Evolutionary conservation across 1,140 invertebrate genomes (phyloP), one percentile per base, ranked within the genome.

Genomic region (Euura saliciscinereae): DNA sequence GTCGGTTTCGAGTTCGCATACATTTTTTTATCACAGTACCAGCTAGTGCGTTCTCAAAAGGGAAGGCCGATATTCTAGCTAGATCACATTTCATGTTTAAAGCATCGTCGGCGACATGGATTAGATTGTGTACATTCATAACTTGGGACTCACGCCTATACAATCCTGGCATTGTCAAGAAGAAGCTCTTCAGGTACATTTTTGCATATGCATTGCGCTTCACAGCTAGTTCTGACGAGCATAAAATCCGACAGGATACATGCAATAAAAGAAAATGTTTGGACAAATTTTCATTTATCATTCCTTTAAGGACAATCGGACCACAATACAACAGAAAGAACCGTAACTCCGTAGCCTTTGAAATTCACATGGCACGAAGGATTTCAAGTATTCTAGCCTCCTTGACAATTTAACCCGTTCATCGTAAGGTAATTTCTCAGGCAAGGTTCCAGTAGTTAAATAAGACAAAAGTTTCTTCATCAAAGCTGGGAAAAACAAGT

Each of bases 321-420:
- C 73, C 71, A 11, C n/a, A 44, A 45, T 75, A 75, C 10, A 74
- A 68, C 44, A 75, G 44, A 68, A 77, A 69, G 65, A 73, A 72
- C 68, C 76, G 44, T 44, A 64, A 74, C 42, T 78, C 72, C 8
- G 71, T 73, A 8, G 75, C 75, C 64, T 78, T 78, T 77, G 71
- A 65, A 77, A 75, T 67, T 77, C 76, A 8, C 28, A 28, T 44
- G 73, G 73, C 4, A 76, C 68, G 7, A 8, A n/a, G 46, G 46
- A 51, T 51, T n/a, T 51, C 11, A 74, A 68, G n/a, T 43, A 28
- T 65, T 45, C 2, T n/a, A 74, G 42, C 28, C 70, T 10, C 45
- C 28, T 64, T 4, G 70, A 74, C 43, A 74, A 42, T 74, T 74
- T 66, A 4, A 2, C 0, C 69, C 69, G 68, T 4, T 43, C n/a